Evolutionary conservation across 1,140 invertebrate genomes (phyloP), one percentile per base, ranked within the genome.

Genomic region (Branchinecta lynchi): DNA sequence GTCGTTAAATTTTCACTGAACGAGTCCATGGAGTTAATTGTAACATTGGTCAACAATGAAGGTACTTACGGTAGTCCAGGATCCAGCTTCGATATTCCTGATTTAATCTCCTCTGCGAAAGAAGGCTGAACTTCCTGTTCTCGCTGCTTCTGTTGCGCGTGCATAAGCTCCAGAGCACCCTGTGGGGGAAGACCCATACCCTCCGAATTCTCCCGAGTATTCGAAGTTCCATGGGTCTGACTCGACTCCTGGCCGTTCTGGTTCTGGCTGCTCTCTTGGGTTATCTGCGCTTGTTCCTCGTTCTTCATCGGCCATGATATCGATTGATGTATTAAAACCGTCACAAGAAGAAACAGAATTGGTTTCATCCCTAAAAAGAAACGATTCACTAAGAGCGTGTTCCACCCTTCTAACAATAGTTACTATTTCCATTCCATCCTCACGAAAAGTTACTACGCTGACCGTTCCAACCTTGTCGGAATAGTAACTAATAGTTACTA

Each of bases 81-180:
- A 20, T 7, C 67, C 43, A 43, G 10, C 0, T 32, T 45, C n/a
- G 7, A 20, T 20, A 66, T 68, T 3, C 70, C 70, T 8, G 43
- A 45, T 66, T 70, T 70, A 20, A 70, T 17, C 65, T 70, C 70
- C 32, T 70, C 70, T 10, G 45, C 45, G 65, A 70, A 70, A 8
- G 70, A 44, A 8, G 70, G 70, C 67, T 70, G 70, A 8, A 15
- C 44, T 44, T 70, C 43, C 32, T 21, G 17, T 70, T 70, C 70
- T 21, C 70, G 70, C 66, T 45, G 21, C 32, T 69, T 70, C 32
- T 70, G 70, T 44, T 70, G 65, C 66, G 65, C 66, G 32, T n/a
- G 66, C 70, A 70, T 70, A 44, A 70, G 44, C 43, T 66, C 44
- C 43, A 66, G 66, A 20, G 70, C 70, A 43, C 70, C 70, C 66